phyloP scores from a whole-genome alignment of 1,140 invertebrate species.

The Sitodiplosis mosellana region DNA sequence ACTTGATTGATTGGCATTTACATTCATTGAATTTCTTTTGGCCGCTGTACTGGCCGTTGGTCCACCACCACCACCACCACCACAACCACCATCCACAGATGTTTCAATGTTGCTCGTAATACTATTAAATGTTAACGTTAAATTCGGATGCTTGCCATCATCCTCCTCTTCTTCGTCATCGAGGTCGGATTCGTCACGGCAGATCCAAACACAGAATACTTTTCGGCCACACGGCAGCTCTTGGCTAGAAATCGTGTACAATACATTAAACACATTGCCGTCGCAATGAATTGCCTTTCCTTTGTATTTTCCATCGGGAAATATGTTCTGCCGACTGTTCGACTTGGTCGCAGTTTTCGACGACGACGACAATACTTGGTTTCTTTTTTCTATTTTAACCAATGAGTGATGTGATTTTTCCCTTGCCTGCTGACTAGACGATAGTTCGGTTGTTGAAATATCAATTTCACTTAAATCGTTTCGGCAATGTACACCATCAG shows the following conservation, averaged over 20 bases:
- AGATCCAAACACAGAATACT: conserved; percentile 33
- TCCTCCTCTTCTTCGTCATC: too few species aligned
- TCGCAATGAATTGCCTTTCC: conserved; percentile 14
- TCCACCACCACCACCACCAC: too few species aligned
- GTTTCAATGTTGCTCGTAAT: conserved; percentile 26
- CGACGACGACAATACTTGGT: background rate
- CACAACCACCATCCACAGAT: too few species aligned
- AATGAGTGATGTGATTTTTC: too few species aligned
- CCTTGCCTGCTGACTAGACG: too few species aligned
- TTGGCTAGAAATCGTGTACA: conserved; percentile 14
- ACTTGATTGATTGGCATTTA: too few species aligned
- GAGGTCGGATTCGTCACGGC: conserved; percentile 25
- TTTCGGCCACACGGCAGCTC: conserved; percentile 18
- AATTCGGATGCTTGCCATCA: conserved; percentile 16
- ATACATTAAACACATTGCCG: conserved; percentile 11
- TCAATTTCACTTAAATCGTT: too few species aligned
- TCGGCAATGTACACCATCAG: too few species aligned
- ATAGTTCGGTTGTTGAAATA: too few species aligned
- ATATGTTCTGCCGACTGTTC: background rate
- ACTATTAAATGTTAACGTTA: conserved; percentile 29
- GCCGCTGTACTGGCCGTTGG: conserved; percentile 14
- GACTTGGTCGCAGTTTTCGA: background rate
- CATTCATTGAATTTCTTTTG: too few species aligned
- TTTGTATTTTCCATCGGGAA: conserved; percentile 11
- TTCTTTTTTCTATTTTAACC: too few species aligned